Evolutionary conservation across 2,797 vertebrate genomes (phyloP), one percentile per base, ranked within the genome.

Genomic region (Mus minutoides): DNA sequence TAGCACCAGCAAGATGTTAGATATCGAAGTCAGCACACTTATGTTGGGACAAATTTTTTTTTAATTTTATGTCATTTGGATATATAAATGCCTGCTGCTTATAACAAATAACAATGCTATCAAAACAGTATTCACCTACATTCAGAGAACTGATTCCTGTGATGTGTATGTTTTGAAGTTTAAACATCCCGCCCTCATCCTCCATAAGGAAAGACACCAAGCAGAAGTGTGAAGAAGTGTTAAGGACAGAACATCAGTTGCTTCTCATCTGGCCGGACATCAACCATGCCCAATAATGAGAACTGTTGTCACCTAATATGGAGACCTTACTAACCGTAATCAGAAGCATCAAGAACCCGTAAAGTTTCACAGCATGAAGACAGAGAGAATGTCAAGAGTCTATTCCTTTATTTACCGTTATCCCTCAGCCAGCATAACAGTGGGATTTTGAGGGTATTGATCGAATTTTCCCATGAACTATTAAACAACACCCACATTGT

Each of bases 41-140:
- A 52, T 29, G 46, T 64, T 78, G 64, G 93, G 94, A 71, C 6
- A 37, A 92, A 24, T 43, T 77, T 67, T 87, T 67, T 87, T 91
- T 34, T 46, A 89, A 80, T 94, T 95, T 88, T 85, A n/a, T 85
- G 92, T 82, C 22, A 80, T 88, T 40, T 93, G 80, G 69, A 24
- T 69, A 19, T 69, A 46, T 31, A 93, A 43, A 88, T 77, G 54
- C 34, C 62, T 58, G 7, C 71, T 93, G 64, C 37, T 49, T n/a
- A 71, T 92, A 96, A 67, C 29, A 80, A 80, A 69, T 64, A 88
- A 49, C 37, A 69, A 75, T 40, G 52, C 77, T 69, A 31, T 13
- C 75, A 40, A 95, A 87, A 71, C 14, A 93, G 29, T 19, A 75
- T 7, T 14, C 31, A 89, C 8, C 56, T 67, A 43, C 12, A 26